Base-by-base conservation (phyloP, 2,888 invertebrate genomes). In the Apodemia duryi region DNA sequence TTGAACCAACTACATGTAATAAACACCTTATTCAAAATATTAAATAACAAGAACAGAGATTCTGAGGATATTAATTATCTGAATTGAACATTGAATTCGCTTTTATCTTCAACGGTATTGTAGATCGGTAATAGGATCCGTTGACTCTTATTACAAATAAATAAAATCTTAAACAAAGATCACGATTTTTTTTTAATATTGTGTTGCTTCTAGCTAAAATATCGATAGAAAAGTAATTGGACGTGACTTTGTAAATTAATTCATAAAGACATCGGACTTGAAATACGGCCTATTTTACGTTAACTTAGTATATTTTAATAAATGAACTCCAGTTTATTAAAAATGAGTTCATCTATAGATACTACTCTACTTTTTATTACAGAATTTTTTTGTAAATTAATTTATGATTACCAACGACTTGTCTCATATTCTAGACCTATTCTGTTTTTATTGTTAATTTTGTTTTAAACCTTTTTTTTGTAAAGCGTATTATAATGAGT, bases 71-170 rank as follows among this genome's bases (percentile, higher is more conserved):
- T 54, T 54, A 21, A 54, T 54, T 54, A 21, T 54, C 52, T 21
- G 52, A 21, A 54, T 54, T 54, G 52, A 29, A 54, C 52, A 28
- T 54, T 54, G 28, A 29, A 54, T 54, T 54, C 54, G 29, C 28
- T 54, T 54, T 54, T 10, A 29, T 29, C 29, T 54, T 10, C 52
- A 28, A 29, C 6, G 1, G 32, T 57, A 57, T 54, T 54, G 29
- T 21, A 57, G 32, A 29, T 32, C 6, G 13, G 32, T 35, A 57
- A 57, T n/a, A 13, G 3, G 57, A 57, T 57, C 32, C 11, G 11
- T 57, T 1, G 2, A 57, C 57, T 57, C 35, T 32, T 57, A 57
- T 57, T 57, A 57, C 57, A 57, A 57, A 57, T 13, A 6, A 32
- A 57, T 57, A 32, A 57, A 32, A 6, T 21, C 57, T 35, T 35